A percentile compares a stretch with the other conserved stretches of the same genome.
These are phyloP conservation scores for Sebastes trivittatus DNA, from an alignment of 2,797 vertebrate genomes.

Conservation along the genomic window DNA sequence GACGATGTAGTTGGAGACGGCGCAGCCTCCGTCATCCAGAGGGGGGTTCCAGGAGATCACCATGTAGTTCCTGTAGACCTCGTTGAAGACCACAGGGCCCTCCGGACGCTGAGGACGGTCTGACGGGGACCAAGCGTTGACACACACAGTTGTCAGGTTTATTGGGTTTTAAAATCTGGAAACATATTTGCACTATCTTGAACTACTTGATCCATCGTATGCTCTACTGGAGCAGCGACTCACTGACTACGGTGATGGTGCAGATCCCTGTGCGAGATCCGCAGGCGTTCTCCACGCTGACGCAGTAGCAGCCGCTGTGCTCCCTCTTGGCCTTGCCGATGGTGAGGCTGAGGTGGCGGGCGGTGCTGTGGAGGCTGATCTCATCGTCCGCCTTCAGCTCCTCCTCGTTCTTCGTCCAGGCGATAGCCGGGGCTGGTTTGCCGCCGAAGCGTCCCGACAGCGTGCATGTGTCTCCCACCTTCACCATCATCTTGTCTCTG, in stretches of 20 bases:
- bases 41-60: conserved; percentile 96
- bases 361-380: conserved; percentile 84
- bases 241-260: conserved; percentile 94
- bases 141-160: not conserved
- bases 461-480: conserved; percentile 92
- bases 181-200: too few species aligned
- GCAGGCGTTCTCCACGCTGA: conserved; percentile 90
- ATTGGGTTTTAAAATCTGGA: not conserved
- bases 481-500: conserved; percentile 90
- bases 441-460: conserved; percentile 90
- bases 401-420: conserved; percentile 91
- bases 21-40: conserved; percentile 94
- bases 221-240: conserved; percentile 50
- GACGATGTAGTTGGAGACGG: conserved; percentile 95
- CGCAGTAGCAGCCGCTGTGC: conserved; percentile 92
- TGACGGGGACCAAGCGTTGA: conserved; percentile 52
- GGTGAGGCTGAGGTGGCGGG: conserved; percentile 85
- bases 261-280: conserved; percentile 91
- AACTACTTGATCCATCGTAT: not conserved
- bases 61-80: conserved; percentile 95
- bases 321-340: conserved; percentile 90
- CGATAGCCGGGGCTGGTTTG: conserved; percentile 89
- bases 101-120: conserved; percentile 96
- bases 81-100: conserved; percentile 94
- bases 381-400: conserved; percentile 89